Evolutionary conservation across 2,113 vertebrate genomes (phyloP), one percentile per base, ranked within the genome.

Genomic region (Suncus etruscus): DNA sequence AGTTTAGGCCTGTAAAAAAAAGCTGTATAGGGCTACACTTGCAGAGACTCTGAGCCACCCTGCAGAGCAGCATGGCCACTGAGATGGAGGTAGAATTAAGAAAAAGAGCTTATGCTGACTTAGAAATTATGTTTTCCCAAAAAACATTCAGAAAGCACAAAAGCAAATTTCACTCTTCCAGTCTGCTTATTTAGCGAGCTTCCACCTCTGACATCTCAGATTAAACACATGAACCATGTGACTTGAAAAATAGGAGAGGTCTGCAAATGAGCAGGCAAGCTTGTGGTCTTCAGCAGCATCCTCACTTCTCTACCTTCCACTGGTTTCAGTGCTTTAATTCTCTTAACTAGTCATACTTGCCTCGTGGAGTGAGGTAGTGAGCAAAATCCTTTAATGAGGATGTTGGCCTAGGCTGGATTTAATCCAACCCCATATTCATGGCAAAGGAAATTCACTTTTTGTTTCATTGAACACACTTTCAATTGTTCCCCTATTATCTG

Each of bases 1-100:
- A 39, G 39, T 39, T 39, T 39, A 39, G 39, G 39, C 54, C 54
- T 54, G 11, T 54, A 16, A 54, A 54, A 65, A 76, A 12, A 31
- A 51, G 9, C 0, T 32, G 24, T 15, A 14, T 4, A 31, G n/a
- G 70, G 8, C 5, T 0, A 9, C 18, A 6, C 0, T 11, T 14
- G 31, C 20, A 5, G 0, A 18, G 0, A 16, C 7, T 31, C 10
- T 15, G 3, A 39, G 54, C 61, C 10, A 1, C n/a, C 0, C 6
- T 6, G 25, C 24, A 81, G 50, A 58, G 24, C 27, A 39, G 10
- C 15, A 47, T 11, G 68, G 1, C 32, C 39, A 25, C 32, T 6
- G 20, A 74, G 2, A 16, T 8, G 9, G 31, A 65, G 47, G 9
- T 24, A 16, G 74, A 16, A 14, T 3, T 1, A 16, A n/a, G 29